Evolutionary conservation across 2,113 vertebrate genomes (phyloP).

Genomic region (Tretioscincus oriximinensis): DNA sequence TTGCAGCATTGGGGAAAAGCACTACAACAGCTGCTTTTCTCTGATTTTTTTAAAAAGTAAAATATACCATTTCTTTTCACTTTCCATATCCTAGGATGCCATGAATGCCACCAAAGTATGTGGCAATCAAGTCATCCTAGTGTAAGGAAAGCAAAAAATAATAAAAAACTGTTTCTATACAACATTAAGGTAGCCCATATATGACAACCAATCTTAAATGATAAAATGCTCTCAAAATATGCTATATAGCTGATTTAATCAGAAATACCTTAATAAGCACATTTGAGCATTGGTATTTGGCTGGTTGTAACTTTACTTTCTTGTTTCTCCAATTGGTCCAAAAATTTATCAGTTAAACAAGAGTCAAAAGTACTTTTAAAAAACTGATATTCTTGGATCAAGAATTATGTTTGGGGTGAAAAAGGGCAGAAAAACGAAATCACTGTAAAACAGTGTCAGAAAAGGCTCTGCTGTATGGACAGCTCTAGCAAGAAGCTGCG

Average conservation of each 20-base stretch:
- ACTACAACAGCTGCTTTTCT: no score
- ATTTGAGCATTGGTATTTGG: not conserved
- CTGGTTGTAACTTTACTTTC: not conserved
- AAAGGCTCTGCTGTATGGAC: no score
- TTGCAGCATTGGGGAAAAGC: no score
- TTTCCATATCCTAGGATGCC: no score
- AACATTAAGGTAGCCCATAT: not conserved
- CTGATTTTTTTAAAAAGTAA: no score
- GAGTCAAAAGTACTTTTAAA: not conserved
- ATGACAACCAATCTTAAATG: not conserved
- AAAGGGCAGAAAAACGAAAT: no score
- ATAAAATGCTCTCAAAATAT: not conserved
- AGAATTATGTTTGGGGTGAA: not conserved
- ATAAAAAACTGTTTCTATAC: not conserved
- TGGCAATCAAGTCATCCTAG: no score
- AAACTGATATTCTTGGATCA: not conserved
- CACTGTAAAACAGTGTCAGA: no score
- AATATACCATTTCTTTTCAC: no score
- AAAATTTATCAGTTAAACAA: not conserved
- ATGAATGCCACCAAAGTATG: no score
- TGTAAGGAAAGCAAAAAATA: no score
- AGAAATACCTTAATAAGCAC: not conserved
- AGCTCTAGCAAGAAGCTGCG: no score
- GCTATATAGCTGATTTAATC: not conserved
- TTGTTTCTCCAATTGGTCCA: not conserved